Percentiles rank a stretch among this genome's conserved stretches.
These are phyloP conservation scores for Caenorhabditis parvicauda DNA, from an alignment of 2,888 invertebrate species.

Conservation along the genomic window DNA sequence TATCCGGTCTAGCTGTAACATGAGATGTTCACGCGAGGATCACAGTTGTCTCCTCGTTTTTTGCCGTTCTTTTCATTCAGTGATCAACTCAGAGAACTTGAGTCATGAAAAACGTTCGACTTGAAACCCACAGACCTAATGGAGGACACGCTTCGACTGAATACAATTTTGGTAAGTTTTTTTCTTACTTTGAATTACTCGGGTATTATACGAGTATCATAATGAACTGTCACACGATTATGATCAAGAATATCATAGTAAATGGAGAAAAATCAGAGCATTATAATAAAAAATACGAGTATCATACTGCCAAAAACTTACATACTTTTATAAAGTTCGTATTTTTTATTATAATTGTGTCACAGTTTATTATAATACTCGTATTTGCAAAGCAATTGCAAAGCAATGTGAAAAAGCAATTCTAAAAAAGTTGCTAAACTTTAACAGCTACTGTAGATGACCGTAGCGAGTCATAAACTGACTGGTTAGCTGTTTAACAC, in stretches of 20 bases:
- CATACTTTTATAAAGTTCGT: background rate
- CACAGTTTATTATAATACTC: no score
- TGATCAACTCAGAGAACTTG: background rate
- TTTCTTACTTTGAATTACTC: background rate
- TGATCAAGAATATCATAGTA: background rate
- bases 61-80: background rate
- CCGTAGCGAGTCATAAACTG: no score
- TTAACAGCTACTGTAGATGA: no score
- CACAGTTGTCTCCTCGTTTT: background rate
- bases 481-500: no score
- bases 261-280: no score
- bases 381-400: background rate
- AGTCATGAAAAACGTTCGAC: constrained; percentile 25
- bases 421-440: no score
- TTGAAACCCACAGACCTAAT: constrained; percentile 26
- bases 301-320: background rate
- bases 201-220: constrained; percentile 4
- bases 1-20: no score
- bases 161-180: constrained; percentile 27
- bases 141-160: constrained; percentile 25
- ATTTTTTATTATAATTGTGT: background rate
- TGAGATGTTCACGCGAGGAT: no score
- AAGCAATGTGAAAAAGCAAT: background rate
- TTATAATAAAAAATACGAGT: no score
- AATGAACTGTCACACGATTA: constrained; percentile 9